Evolutionary conservation across 2,888 invertebrate species (phyloP).

Genomic region (Elgonia sp.): DNA sequence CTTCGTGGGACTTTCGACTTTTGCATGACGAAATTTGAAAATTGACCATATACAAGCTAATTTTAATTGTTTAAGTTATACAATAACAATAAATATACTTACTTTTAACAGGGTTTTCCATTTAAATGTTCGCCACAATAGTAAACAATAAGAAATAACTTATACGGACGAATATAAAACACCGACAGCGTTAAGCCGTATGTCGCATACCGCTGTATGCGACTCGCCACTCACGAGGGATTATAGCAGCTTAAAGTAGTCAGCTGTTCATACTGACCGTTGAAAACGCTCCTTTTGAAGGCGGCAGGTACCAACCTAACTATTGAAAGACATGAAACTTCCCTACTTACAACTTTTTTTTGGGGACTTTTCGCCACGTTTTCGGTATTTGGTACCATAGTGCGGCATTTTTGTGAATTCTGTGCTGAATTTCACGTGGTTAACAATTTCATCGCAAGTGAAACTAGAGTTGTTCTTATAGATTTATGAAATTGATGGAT

Average conservation of each 20-base stretch:
- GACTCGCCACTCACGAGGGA: not conserved
- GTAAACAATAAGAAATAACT: not conserved
- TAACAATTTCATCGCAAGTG: too few species aligned
- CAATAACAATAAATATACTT: not conserved
- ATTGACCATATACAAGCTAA: not conserved
- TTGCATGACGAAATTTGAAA: not conserved
- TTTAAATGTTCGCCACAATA: not conserved
- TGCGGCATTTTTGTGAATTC: too few species aligned
- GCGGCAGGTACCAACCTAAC: slow-evolving; percentile 10
- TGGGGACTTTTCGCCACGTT: slow-evolving; percentile 11
- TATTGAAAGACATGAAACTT: not conserved
- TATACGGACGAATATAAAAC: not conserved
- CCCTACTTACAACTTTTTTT: not conserved
- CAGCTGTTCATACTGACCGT: slow-evolving; percentile 2
- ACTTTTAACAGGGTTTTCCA: not conserved
- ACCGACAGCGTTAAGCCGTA: not conserved
- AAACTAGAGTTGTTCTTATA: too few species aligned
- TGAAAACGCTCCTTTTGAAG: not conserved
- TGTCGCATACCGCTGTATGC: not conserved
- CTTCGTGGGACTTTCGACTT: not conserved
- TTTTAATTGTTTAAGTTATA: not conserved
- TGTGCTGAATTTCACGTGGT: too few species aligned
- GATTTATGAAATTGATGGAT: too few species aligned
- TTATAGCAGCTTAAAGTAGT: not conserved
- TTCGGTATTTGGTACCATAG: not conserved